A percentile compares a stretch with the other conserved stretches of the same genome.
Evolutionary conservation across 2,797 vertebrate species (phyloP).

Genomic region (Anniella stebbinsi): DNA sequence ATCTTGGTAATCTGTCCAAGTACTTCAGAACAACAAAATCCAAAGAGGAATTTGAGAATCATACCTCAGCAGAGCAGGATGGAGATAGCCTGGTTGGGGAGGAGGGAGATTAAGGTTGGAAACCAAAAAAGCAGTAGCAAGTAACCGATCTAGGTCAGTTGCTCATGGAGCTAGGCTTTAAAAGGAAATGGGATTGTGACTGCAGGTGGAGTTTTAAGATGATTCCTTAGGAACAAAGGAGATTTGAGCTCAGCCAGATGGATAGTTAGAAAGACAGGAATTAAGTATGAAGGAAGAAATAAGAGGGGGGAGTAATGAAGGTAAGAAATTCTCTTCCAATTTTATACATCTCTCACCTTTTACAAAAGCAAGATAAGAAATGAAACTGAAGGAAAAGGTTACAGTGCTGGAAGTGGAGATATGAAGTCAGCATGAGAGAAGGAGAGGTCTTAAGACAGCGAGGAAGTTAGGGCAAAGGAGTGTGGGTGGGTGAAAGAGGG

Average conservation of each 20-base stretch:
- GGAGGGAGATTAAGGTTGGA: too few species aligned
- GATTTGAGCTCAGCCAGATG: too few species aligned
- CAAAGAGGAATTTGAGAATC: too few species aligned
- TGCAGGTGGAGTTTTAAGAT: not conserved
- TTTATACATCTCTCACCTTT: not conserved
- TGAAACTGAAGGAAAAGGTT: not conserved
- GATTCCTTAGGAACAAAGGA: not conserved
- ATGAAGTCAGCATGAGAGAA: not conserved
- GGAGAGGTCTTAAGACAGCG: not conserved
- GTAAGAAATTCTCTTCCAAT: not conserved
- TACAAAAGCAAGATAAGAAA: conserved; percentile 7
- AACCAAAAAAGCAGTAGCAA: too few species aligned
- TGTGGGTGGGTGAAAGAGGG: not conserved
- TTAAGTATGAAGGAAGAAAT: not conserved
- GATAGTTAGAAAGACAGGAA: not conserved
- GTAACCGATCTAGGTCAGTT: too few species aligned
- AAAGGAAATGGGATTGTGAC: not conserved
- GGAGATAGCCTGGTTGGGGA: too few species aligned
- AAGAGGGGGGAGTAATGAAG: too few species aligned
- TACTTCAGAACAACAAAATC: too few species aligned
- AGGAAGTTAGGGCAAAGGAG: not conserved
- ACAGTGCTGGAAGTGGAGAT: not conserved
- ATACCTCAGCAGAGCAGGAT: too few species aligned
- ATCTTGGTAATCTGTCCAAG: too few species aligned
- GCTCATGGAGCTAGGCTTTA: too few species aligned